These are phyloP conservation scores for Myotis daubentonii DNA, from an alignment of 2,797 vertebrate species.

Conservation along the genomic window DNA sequence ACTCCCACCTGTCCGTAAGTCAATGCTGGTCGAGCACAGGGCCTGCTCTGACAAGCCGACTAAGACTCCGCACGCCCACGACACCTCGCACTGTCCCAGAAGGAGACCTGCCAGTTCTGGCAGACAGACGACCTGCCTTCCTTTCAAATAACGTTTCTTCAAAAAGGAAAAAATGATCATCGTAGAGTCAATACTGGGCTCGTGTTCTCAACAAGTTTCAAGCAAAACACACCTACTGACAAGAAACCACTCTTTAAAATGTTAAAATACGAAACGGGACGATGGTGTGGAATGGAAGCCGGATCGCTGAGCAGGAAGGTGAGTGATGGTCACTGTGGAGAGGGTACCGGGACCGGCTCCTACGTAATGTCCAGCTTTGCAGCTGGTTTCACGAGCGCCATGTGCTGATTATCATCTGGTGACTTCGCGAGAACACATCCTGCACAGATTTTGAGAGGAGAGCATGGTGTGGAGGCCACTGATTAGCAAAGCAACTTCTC, in stretches of 20 bases:
- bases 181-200: neutral
- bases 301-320: rapidly evolving
- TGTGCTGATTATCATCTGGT: rapidly evolving
- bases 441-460: neutral
- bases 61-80: neutral
- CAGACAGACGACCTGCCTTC: neutral
- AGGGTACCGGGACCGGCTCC: neutral
- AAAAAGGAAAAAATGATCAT: neutral
- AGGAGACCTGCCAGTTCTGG: neutral
- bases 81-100: too few species aligned
- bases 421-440: rapidly evolving
- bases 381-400: rapidly evolving
- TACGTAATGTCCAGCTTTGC: rapidly evolving
- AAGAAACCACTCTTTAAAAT: neutral
- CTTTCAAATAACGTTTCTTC: neutral
- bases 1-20: rapidly evolving
- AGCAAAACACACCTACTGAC: neutral
- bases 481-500: neutral
- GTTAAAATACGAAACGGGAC: neutral
- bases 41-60: neutral
- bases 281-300: neutral
- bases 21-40: rapidly evolving
- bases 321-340: neutral
- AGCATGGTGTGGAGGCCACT: rapidly evolving
- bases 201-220: neutral